Percentiles rank a stretch among this genome's conserved stretches.
Conservation (phyloP, 2,797 vertebrate genomes). For the Tragelaphus oryx region DNA sequence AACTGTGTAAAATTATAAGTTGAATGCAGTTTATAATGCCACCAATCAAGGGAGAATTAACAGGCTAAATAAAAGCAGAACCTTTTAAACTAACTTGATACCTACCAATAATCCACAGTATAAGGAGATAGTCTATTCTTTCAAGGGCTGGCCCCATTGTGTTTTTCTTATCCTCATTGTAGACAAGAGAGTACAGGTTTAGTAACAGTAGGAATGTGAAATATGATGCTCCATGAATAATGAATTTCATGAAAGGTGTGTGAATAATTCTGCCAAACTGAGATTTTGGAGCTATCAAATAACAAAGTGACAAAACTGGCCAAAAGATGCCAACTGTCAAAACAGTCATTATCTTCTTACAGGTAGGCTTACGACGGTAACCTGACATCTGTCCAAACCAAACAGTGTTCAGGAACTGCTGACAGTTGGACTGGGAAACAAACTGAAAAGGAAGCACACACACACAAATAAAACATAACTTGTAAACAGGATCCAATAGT, state of each 20-base stretch:
- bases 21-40: background rate
- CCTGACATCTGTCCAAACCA: constrained; percentile 99
- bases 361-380: constrained; percentile 96
- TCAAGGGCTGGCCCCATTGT: constrained; percentile 94
- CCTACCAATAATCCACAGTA: constrained; percentile 98
- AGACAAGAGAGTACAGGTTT: constrained; percentile 97
- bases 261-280: constrained; percentile 96
- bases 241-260: constrained; percentile 99
- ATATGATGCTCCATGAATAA: constrained; percentile 98
- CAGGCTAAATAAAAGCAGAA: background rate
- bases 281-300: constrained; percentile 95
- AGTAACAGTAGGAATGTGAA: constrained; percentile 96
- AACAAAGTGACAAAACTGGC: constrained; percentile 96
- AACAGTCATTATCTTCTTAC: constrained; percentile 95
- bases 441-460: constrained; percentile 83
- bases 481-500: constrained; percentile 21
- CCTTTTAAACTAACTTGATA: constrained; percentile 45
- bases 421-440: constrained; percentile 98
- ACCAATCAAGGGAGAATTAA: constrained; percentile 35
- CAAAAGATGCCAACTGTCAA: constrained; percentile 93
- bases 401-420: constrained; percentile 98
- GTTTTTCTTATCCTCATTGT: constrained; percentile 96
- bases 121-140: constrained; percentile 96
- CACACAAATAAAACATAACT: background rate
- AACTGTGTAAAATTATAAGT: constrained; percentile 5